A percentile compares a stretch with the other conserved stretches of the same genome.
Evolutionary conservation across 1,140 invertebrate species (phyloP).

Genomic region (Lepidotrigona ventralis): DNA sequence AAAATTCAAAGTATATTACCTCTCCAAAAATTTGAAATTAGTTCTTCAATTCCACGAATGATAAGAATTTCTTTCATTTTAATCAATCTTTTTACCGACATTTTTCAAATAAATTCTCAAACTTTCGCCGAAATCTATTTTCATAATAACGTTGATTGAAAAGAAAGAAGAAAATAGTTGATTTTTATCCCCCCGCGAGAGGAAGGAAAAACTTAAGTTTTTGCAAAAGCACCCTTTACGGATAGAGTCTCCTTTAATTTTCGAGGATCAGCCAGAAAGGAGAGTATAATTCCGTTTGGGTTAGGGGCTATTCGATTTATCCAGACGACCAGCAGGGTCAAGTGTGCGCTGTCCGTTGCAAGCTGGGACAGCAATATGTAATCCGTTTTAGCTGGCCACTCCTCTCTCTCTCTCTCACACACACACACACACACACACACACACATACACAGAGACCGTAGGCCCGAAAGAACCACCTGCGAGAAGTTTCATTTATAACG

Average conservation of each 20-base stretch:
- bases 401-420: not conserved
- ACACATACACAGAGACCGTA: not conserved
- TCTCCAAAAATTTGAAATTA: not conserved
- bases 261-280: slow-evolving; percentile 2
- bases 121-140: not conserved
- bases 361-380: slow-evolving; percentile 69
- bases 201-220: not conserved
- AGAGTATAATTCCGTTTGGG: slow-evolving; percentile 51
- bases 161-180: not conserved
- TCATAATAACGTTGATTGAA: not conserved
- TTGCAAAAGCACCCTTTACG: not conserved
- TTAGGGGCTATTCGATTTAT: slow-evolving; percentile 69
- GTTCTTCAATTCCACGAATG: slow-evolving; percentile 27
- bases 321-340: slow-evolving; percentile 56
- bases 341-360: slow-evolving; percentile 61
- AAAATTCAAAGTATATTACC: slow-evolving; percentile 58
- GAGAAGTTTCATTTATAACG: slow-evolving; percentile 49
- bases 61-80: not conserved
- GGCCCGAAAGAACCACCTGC: slow-evolving; percentile 40
- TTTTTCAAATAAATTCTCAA: not conserved
- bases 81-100: not conserved
- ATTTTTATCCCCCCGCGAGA: not conserved
- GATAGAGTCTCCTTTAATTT: slow-evolving; percentile 34
- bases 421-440: too few relatives aligned
- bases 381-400: slow-evolving; percentile 65